These are phyloP conservation scores for Corythoichthys intestinalis DNA, from an alignment of 2,113 vertebrate genomes.

Conservation along the genomic window DNA sequence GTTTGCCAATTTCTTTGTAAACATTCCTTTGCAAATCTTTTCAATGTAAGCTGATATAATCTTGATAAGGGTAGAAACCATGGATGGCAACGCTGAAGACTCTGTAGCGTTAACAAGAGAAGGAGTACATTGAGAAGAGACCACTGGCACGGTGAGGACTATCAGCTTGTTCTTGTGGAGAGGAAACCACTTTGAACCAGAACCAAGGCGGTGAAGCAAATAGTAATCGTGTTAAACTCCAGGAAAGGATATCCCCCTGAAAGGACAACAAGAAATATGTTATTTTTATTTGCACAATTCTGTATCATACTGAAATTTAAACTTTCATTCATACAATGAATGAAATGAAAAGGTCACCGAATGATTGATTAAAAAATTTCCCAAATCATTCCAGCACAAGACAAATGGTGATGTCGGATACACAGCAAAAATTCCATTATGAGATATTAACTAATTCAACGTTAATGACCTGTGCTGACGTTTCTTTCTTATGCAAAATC, in stretches of 20 bases:
- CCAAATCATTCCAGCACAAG: constrained; percentile 2
- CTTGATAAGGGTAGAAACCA: constrained; percentile 91
- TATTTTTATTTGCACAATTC: not conserved
- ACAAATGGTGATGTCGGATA: constrained; percentile 3
- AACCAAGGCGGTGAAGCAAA: not conserved
- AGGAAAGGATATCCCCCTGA: constrained; percentile 70
- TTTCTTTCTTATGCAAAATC: constrained; percentile 3
- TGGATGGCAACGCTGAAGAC: constrained; percentile 76
- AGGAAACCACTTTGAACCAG: not conserved
- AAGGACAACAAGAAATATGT: constrained; percentile 52
- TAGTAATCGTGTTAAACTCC: constrained; percentile 7
- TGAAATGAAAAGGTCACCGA: not conserved
- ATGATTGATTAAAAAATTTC: not conserved
- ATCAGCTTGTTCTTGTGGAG: constrained; percentile 33
- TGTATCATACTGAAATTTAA: not conserved
- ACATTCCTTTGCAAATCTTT: constrained; percentile 99
- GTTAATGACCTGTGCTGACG: constrained; percentile 15
- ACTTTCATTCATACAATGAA: not conserved
- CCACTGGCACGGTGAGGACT: constrained; percentile 30
- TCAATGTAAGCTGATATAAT: constrained; percentile 84
- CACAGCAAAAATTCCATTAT: not conserved
- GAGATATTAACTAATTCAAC: constrained; percentile 11
- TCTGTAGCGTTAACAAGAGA: constrained; percentile 57
- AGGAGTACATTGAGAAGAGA: constrained; percentile 52
- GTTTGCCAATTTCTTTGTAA: constrained; percentile 97